These are phyloP conservation scores for Cephalopachus bancanus DNA, from an alignment of 2,797 vertebrate genomes.

Conservation along the genomic window DNA sequence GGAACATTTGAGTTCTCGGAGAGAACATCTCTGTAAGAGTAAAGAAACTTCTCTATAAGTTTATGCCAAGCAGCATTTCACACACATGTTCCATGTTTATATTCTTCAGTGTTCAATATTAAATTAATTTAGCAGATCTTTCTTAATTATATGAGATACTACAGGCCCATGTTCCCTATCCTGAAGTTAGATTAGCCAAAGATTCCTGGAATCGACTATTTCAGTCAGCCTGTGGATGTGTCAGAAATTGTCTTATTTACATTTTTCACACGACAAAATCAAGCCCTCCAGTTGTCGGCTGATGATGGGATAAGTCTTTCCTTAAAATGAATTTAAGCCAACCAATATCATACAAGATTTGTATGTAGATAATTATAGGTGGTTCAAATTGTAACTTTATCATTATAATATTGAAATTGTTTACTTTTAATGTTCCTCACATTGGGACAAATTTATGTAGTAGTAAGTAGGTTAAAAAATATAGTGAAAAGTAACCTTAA, in stretches of 20 bases:
- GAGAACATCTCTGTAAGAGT: neutral
- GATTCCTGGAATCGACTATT: too few species aligned
- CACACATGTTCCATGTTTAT: neutral
- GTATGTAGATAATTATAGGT: neutral
- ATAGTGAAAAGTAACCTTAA: neutral
- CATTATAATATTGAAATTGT: neutral
- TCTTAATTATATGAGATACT: neutral
- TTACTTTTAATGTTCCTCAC: neutral
- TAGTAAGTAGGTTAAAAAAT: neutral
- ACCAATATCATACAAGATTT: neutral
- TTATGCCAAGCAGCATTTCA: neutral
- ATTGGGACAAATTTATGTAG: neutral
- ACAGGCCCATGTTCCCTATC: neutral
- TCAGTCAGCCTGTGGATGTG: neutral
- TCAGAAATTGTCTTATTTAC: neutral
- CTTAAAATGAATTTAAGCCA: neutral
- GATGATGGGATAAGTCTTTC: neutral
- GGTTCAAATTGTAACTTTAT: neutral
- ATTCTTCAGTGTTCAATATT: neutral
- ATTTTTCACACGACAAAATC: slow-evolving; percentile 14
- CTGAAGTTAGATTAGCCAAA: neutral
- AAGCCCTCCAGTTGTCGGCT: neutral
- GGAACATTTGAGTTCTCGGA: neutral
- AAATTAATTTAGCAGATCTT: neutral
- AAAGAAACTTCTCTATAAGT: neutral